Evolutionary conservation across 1,140 invertebrate genomes (phyloP).

Genomic region (Eumaeus atala): DNA sequence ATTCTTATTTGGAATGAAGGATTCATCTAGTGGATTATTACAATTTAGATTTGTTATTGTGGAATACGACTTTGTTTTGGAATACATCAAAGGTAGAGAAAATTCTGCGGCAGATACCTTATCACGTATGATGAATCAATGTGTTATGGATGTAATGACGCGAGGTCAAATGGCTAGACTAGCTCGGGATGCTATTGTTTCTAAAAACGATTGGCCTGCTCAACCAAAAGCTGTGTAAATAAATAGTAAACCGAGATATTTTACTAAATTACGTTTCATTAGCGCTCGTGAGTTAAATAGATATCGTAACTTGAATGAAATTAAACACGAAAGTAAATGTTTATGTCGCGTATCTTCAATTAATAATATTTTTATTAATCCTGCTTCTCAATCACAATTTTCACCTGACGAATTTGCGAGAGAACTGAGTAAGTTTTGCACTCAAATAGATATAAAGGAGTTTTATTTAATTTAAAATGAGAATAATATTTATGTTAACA

Average conservation of each 20-base stretch:
- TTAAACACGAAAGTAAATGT: conserved; percentile 13
- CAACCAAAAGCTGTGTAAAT: conserved; percentile 31
- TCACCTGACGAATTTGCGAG: conserved; percentile 27
- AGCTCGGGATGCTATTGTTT: conserved; percentile 1
- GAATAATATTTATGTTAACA: conserved; percentile 6
- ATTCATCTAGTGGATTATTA: conserved; percentile 22
- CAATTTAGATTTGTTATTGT: conserved; percentile 21
- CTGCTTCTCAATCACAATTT: conserved; percentile 24
- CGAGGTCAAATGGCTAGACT: neutral
- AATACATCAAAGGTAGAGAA: conserved; percentile 21
- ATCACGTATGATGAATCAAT: conserved; percentile 9
- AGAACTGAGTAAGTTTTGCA: conserved; percentile 22
- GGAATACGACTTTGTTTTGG: conserved; percentile 22
- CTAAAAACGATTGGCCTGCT: conserved; percentile 15
- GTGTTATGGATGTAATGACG: neutral
- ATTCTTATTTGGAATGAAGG: conserved; percentile 18
- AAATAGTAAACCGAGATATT: conserved; percentile 20
- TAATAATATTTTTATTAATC: conserved; percentile 24
- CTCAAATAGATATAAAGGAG: conserved; percentile 11
- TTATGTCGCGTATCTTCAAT: conserved; percentile 15
- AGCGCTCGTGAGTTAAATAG: neutral
- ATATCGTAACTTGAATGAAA: conserved; percentile 17
- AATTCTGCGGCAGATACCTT: conserved; percentile 24
- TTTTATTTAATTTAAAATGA: conserved; percentile 11
- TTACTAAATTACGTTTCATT: neutral